These are phyloP conservation scores for Mesorhabditis sp. DNA, from an alignment of 2,888 invertebrate species.

Conservation along the genomic window DNA sequence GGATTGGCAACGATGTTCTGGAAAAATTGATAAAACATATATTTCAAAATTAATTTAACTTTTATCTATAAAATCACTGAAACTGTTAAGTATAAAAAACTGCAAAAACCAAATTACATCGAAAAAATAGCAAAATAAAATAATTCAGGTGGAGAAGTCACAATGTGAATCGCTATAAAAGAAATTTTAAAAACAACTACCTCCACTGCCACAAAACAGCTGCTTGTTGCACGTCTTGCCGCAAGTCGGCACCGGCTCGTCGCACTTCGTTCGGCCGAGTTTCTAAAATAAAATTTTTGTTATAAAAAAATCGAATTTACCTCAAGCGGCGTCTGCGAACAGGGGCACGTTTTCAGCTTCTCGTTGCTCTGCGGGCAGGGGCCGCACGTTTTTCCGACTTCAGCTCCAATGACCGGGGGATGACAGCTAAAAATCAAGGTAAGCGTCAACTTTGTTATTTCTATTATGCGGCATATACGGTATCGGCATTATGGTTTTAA, in stretches of 20 bases:
- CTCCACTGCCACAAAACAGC: constrained; percentile 67
- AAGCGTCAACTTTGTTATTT: too few species aligned
- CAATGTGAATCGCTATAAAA: background rate
- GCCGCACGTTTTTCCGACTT: constrained; percentile 62
- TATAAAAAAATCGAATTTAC: constrained; percentile 9
- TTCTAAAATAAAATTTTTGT: constrained; percentile 22
- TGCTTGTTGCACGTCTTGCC: constrained; percentile 70
- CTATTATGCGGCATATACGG: too few species aligned
- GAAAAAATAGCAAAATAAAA: too few species aligned
- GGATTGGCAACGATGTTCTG: constrained; percentile 69
- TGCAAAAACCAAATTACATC: too few species aligned
- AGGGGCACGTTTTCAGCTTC: constrained; percentile 72
- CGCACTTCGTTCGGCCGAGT: constrained; percentile 64
- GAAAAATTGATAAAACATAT: too few species aligned
- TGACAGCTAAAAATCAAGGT: constrained; percentile 13
- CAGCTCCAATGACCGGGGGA: constrained; percentile 19
- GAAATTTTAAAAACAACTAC: constrained; percentile 10
- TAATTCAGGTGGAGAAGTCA: background rate
- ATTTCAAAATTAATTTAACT: too few species aligned
- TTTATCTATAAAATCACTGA: too few species aligned
- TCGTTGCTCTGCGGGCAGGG: constrained; percentile 69
- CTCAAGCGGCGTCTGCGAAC: constrained; percentile 69
- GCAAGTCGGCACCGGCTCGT: constrained; percentile 79
- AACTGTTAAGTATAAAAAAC: too few species aligned
- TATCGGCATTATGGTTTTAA: too few species aligned